A percentile compares a stretch with the other conserved stretches of the same genome.
These are phyloP conservation scores for Pelmatolapia mariae DNA, from an alignment of 2,113 vertebrate genomes.

Conservation along the genomic window DNA sequence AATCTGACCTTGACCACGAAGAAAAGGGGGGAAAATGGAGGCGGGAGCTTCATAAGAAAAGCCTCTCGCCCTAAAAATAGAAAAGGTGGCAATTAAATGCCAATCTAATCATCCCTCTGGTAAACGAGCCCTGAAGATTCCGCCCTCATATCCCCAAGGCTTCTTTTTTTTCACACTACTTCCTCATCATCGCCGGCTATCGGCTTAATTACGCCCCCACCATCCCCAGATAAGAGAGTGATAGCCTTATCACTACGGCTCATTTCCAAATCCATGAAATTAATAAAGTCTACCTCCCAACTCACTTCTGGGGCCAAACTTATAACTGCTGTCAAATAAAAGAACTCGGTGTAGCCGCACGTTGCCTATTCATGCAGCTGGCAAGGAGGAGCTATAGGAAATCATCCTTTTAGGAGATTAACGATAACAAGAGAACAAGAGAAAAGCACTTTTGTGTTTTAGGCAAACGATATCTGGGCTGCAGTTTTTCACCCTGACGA, in stretches of 20 bases:
- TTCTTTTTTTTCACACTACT: conserved; percentile 32
- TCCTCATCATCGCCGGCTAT: conserved; percentile 64
- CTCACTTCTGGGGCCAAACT: conserved; percentile 50
- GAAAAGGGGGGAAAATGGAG: background rate
- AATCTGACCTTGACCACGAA: conserved; percentile 53
- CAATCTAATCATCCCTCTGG: conserved; percentile 65
- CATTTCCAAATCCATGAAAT: conserved; percentile 72
- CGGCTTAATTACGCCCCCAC: conserved; percentile 67
- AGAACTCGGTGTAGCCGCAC: conserved; percentile 11
- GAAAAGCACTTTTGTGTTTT: background rate
- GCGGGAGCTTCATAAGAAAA: conserved; percentile 6
- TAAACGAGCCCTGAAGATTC: conserved; percentile 65
- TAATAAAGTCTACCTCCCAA: conserved; percentile 64
- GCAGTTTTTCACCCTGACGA: conserved; percentile 30
- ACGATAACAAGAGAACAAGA: background rate
- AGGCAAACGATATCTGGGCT: background rate
- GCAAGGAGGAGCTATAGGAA: conserved; percentile 2
- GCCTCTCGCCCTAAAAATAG: conserved; percentile 55
- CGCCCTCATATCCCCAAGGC: conserved; percentile 55
- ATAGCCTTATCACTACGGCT: conserved; percentile 70
- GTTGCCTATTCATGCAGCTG: background rate
- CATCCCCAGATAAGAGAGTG: conserved; percentile 64
- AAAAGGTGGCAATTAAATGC: conserved; percentile 65
- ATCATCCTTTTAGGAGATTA: conserved; percentile 16
- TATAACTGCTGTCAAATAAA: conserved; percentile 42